phyloP scores from a whole-genome alignment of 2,113 vertebrate genomes.

The Galeopterus variegatus region DNA sequence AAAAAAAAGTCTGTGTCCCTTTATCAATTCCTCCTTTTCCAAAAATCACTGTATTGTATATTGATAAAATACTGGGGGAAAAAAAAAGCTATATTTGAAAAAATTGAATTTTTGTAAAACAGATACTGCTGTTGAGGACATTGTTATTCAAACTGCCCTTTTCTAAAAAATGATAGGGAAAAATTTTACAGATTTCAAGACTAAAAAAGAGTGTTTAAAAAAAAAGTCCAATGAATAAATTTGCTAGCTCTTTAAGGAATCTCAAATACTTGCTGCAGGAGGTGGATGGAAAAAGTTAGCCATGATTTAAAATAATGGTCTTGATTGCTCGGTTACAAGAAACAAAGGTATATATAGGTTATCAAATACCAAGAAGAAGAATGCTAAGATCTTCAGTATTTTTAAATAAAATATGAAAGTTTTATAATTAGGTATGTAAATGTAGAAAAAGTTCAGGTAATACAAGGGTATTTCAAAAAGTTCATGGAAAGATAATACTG shows the following conservation, averaged over 20 bases:
- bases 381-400: neutral
- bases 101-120: no score
- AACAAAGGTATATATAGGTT: neutral
- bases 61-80: no score
- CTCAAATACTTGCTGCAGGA: neutral
- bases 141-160: no score
- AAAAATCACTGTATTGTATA: no score
- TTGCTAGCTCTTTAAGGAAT: neutral
- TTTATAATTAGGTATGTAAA: conserved; percentile 11
- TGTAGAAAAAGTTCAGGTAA: neutral
- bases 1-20: no score
- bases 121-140: no score
- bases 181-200: no score
- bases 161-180: no score
- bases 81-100: no score
- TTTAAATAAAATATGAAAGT: neutral
- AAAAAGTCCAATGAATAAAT: neutral
- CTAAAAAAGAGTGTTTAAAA: neutral
- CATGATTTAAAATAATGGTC: neutral
- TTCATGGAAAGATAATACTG: no score
- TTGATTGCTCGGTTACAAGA: neutral
- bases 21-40: no score
- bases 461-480: neutral
- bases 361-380: neutral
- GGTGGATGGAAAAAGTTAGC: neutral